phyloP scores from a whole-genome alignment of 2,797 vertebrate species.

The Podarcis siculus region DNA sequence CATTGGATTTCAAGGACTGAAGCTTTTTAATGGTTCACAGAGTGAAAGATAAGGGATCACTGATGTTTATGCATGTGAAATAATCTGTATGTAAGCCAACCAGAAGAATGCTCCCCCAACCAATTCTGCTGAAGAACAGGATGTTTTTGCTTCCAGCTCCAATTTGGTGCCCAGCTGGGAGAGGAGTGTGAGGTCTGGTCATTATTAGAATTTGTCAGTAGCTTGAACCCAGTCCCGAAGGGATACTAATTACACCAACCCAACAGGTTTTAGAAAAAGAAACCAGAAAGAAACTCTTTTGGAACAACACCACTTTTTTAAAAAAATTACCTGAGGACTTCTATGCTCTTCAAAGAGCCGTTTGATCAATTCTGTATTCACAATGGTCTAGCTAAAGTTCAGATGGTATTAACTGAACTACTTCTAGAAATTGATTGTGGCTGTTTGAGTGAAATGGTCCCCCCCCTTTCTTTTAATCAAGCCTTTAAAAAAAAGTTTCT shows the following conservation, averaged over 20 bases:
- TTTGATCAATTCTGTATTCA: conserved; percentile 58
- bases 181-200: conserved; percentile 22
- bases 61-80: conserved; percentile 53
- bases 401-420: conserved; percentile 36
- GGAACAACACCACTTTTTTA: conserved; percentile 44
- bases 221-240: conserved; percentile 14
- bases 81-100: background rate
- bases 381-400: conserved; percentile 54
- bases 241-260: conserved; percentile 49
- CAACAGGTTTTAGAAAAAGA: conserved; percentile 50
- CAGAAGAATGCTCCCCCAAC: too few species aligned
- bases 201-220: conserved; percentile 50
- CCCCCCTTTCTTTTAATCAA: background rate
- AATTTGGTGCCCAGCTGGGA: conserved; percentile 39
- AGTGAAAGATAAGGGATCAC: background rate
- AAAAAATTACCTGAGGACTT: conserved; percentile 51
- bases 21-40: conserved; percentile 33
- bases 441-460: background rate
- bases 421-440: background rate
- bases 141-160: conserved; percentile 62
- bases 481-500: background rate
- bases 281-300: conserved; percentile 35
- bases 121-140: conserved; percentile 29
- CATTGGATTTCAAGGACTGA: background rate
- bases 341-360: conserved; percentile 49